phyloP scores from a whole-genome alignment of 2,888 invertebrate species.

The Tenthredo mesomela region DNA sequence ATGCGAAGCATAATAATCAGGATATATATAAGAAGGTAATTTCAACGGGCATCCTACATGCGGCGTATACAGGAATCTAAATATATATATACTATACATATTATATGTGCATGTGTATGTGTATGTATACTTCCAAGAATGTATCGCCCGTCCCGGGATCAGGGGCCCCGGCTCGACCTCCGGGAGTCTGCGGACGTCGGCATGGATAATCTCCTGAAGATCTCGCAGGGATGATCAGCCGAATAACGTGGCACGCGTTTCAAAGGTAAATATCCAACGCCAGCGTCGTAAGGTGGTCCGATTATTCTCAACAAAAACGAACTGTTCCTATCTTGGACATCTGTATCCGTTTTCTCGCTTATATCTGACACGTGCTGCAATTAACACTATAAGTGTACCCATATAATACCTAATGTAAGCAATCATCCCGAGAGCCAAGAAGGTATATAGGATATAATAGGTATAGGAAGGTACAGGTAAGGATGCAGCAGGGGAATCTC shows the following conservation, averaged over 20 bases:
- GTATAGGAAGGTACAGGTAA: not conserved
- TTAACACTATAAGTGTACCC: no score
- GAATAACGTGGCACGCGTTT: conserved; percentile 58
- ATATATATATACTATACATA: not conserved
- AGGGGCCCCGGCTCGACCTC: conserved; percentile 31
- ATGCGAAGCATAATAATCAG: not conserved
- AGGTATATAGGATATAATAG: not conserved
- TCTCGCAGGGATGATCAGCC: conserved; percentile 52
- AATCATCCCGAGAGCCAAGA: not conserved
- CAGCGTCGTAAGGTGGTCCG: conserved; percentile 27
- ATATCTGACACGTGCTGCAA: not conserved
- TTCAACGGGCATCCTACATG: not conserved
- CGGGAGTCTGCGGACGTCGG: conserved; percentile 32
- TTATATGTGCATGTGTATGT: not conserved
- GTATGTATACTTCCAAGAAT: not conserved
- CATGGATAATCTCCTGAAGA: conserved; percentile 35
- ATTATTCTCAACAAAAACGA: not conserved
- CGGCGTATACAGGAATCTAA: not conserved
- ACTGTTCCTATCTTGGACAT: not conserved
- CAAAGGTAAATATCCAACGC: conserved; percentile 54
- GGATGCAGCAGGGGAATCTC: not conserved
- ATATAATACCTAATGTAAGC: no score
- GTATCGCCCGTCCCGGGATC: conserved; percentile 2
- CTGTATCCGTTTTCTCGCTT: not conserved
- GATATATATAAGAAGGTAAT: not conserved